Percentiles rank a stretch among this genome's conserved stretches.
These are phyloP conservation scores for Propsilocerus akamusi DNA, from an alignment of 1,140 invertebrate genomes.

Conservation along the genomic window DNA sequence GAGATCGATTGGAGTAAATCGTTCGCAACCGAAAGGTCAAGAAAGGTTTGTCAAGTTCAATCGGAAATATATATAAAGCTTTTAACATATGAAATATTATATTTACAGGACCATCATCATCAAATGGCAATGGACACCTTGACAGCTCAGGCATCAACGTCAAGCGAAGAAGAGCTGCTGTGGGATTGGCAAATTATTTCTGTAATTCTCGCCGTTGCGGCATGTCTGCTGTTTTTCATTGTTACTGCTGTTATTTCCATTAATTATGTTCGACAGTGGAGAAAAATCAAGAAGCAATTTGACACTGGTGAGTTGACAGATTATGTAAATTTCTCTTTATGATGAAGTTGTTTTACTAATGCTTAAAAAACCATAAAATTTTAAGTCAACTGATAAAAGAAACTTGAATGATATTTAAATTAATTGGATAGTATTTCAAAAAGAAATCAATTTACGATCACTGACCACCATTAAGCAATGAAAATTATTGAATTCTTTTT, in stretches of 20 bases:
- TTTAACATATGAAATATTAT: not conserved
- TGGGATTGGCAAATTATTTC: constrained; percentile 43
- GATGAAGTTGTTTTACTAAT: too few species aligned
- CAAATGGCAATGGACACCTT: not conserved
- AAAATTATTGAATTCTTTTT: too few species aligned
- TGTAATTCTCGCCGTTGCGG: constrained; percentile 34
- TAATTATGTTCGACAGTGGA: constrained; percentile 40
- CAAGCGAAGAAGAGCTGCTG: constrained; percentile 13
- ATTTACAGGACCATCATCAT: not conserved
- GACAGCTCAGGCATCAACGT: not conserved
- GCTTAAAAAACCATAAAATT: not conserved
- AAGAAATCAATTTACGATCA: too few species aligned
- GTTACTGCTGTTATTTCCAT: constrained; percentile 39
- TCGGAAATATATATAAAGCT: not conserved
- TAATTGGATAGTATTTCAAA: not conserved
- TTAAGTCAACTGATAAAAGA: not conserved
- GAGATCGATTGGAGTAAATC: constrained; percentile 17
- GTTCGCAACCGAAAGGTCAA: constrained; percentile 20
- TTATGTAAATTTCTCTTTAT: too few species aligned
- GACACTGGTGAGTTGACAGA: constrained; percentile 30
- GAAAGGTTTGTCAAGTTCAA: not conserved
- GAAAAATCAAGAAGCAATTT: constrained; percentile 31
- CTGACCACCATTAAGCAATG: too few species aligned
- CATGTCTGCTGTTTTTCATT: constrained; percentile 42
- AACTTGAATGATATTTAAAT: not conserved